Evolutionary conservation across 2,888 invertebrate species (phyloP).

Genomic region (Habroteleia sp.): DNA sequence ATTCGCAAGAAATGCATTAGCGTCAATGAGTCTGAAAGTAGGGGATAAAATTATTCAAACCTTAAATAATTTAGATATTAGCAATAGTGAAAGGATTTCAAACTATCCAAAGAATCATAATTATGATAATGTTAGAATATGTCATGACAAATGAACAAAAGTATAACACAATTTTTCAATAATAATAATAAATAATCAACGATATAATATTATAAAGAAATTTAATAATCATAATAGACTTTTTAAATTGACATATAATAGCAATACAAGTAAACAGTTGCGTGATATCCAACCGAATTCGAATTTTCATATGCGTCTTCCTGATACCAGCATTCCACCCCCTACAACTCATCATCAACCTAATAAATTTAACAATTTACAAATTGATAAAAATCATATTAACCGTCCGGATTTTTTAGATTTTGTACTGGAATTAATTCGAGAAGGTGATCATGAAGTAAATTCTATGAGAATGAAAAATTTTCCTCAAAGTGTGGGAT

Average conservation of each 20-base stretch:
- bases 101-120: conserved; percentile 3
- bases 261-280: not conserved
- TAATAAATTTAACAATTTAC: not conserved
- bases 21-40: conserved; percentile 23
- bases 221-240: not conserved
- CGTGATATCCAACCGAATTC: not conserved
- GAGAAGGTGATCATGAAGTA: conserved; percentile 1
- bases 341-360: not conserved
- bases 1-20: conserved; percentile 36
- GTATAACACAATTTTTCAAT: no score
- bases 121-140: conserved; percentile 14
- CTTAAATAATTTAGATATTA: conserved; percentile 32
- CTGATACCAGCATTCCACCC: conserved; percentile 13
- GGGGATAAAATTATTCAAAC: conserved; percentile 38
- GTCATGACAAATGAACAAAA: no score
- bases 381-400: not conserved
- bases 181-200: not conserved
- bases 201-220: conserved; percentile 1
- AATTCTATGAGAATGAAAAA: not conserved
- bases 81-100: conserved; percentile 24
- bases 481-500: not conserved
- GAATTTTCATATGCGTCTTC: not conserved
- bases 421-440: conserved; percentile 27
- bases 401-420: conserved; percentile 44
- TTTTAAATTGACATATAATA: not conserved